Conservation (phyloP, 64 coral and sea anemone genomes). For the Dendronephthya gigantea region DNA sequence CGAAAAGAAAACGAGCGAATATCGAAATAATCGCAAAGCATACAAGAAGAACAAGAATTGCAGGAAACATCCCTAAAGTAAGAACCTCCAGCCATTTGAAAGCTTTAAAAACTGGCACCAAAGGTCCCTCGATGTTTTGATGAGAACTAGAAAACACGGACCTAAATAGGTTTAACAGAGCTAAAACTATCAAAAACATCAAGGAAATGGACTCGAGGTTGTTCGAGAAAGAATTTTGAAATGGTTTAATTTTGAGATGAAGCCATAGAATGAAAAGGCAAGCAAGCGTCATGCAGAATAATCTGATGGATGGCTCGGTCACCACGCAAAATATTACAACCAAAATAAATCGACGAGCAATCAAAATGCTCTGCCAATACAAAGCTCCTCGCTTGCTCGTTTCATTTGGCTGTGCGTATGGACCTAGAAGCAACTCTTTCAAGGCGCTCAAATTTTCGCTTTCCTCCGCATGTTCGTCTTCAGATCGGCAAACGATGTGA, state of each 20-base stretch:
- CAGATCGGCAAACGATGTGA: background rate
- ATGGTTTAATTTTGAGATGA: background rate
- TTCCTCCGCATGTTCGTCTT: background rate
- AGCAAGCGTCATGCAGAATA: background rate
- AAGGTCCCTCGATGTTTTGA: background rate
- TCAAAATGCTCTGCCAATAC: slow-evolving; percentile 1
- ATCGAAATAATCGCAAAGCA: background rate
- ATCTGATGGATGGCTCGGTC: background rate
- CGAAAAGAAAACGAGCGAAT: background rate
- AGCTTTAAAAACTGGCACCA: background rate
- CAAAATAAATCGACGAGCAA: slow-evolving; percentile 1
- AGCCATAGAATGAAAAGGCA: background rate
- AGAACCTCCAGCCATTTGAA: background rate
- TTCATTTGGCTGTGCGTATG: background rate
- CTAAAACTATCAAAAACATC: background rate
- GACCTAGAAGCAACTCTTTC: background rate
- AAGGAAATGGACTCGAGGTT: background rate
- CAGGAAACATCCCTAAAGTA: background rate
- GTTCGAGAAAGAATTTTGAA: background rate
- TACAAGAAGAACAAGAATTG: background rate
- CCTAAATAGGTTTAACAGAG: background rate
- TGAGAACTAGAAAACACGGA: background rate
- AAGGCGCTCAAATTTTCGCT: background rate
- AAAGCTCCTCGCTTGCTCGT: background rate
- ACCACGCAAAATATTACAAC: background rate